These are phyloP conservation scores for Axis porcinus DNA, from an alignment of 2,113 vertebrate species.

Conservation along the genomic window DNA sequence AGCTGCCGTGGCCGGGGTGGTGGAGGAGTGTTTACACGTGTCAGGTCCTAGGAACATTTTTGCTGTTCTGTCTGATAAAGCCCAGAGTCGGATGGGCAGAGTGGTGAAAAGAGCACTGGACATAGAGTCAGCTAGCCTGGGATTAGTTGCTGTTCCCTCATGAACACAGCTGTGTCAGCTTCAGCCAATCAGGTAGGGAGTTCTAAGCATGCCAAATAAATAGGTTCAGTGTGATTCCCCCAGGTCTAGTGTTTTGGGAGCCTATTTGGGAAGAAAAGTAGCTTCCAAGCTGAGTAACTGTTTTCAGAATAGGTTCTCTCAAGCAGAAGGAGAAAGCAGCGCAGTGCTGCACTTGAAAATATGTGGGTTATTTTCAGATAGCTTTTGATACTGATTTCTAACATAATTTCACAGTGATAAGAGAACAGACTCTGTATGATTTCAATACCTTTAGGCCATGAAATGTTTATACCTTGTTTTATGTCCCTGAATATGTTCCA, in stretches of 20 bases:
- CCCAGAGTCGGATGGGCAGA: constrained; percentile 26
- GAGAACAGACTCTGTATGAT: background rate
- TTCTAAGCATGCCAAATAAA: background rate
- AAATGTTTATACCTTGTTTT: background rate
- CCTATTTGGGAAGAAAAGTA: background rate
- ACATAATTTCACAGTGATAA: background rate
- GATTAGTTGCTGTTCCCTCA: rapidly evolving
- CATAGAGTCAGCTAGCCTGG: background rate
- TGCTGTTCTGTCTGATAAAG: constrained; percentile 50
- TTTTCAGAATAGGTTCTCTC: background rate
- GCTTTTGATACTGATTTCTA: background rate
- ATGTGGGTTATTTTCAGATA: background rate
- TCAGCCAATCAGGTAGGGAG: background rate
- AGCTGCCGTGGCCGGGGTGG: constrained; percentile 21
- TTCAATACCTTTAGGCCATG: background rate
- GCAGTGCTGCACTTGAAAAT: background rate
- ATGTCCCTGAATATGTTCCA: background rate
- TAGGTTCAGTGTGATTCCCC: background rate
- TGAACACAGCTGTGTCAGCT: background rate
- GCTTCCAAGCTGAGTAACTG: background rate
- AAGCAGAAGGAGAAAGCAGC: background rate
- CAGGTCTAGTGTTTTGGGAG: background rate
- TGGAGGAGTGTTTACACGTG: constrained; percentile 55
- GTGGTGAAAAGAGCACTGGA: background rate
- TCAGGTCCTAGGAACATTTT: constrained; percentile 39